A percentile compares a stretch with the other conserved stretches of the same genome.
Evolutionary conservation across 2,797 vertebrate species (phyloP).

Genomic region (Poeciliopsis presidionis): DNA sequence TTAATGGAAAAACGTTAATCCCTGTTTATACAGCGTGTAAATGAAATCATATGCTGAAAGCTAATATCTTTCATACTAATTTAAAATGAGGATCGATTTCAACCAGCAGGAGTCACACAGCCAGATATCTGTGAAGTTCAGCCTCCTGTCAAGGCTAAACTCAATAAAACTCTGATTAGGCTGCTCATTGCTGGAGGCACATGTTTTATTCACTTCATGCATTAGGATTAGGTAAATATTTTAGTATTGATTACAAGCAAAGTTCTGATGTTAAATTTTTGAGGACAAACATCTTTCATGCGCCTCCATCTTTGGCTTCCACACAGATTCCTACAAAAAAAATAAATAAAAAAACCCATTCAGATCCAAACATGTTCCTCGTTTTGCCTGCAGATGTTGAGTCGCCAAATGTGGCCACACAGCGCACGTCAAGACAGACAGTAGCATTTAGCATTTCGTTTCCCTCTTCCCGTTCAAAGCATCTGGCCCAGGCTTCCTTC

Average conservation of each 20-base stretch:
- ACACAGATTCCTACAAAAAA: constrained; percentile 27
- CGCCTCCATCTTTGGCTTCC: constrained; percentile 19
- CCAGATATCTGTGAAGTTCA: constrained; percentile 16
- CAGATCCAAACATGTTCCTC: constrained; percentile 47
- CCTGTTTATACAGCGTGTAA: neutral
- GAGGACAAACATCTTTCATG: constrained; percentile 37
- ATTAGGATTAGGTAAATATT: constrained; percentile 32
- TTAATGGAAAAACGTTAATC: neutral
- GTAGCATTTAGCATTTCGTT: constrained; percentile 40
- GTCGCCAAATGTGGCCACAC: constrained; percentile 29
- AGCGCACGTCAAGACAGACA: constrained; percentile 48
- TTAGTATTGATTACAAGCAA: constrained; percentile 44
- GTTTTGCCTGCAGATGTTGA: constrained; percentile 41
- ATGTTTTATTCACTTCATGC: constrained; percentile 25
- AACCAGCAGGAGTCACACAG: neutral
- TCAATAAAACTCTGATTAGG: constrained; percentile 21
- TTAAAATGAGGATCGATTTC: neutral
- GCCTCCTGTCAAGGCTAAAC: constrained; percentile 2
- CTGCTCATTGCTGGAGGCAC: constrained; percentile 14
- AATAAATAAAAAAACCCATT: constrained; percentile 29
- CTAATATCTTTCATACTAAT: neutral
- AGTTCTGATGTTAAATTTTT: constrained; percentile 47
- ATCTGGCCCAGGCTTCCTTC: constrained; percentile 48
- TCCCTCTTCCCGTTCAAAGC: constrained; percentile 51
- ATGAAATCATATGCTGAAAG: neutral